A percentile compares a stretch with the other conserved stretches of the same genome.
Conservation (phyloP, 2,888 invertebrate species). For the Catocala sponsa region DNA sequence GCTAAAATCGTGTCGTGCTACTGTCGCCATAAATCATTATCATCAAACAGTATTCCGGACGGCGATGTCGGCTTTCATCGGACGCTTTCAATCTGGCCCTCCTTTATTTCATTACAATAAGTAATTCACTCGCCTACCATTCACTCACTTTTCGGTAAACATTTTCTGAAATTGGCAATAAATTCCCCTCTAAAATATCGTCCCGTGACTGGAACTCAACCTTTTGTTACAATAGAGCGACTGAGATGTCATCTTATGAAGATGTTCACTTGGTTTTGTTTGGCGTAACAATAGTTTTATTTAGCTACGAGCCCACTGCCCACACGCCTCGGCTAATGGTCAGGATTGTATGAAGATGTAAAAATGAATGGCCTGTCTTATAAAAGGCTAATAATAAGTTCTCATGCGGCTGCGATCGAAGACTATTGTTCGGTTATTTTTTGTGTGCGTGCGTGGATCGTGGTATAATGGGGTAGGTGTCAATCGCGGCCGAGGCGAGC, state of each 20-base stretch:
- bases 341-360: slow-evolving; percentile 85
- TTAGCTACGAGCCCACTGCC: slow-evolving; percentile 85
- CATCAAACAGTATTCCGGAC: slow-evolving; percentile 77
- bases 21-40: slow-evolving; percentile 86
- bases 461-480: slow-evolving; percentile 85
- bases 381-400: slow-evolving; percentile 86
- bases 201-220: slow-evolving; percentile 66
- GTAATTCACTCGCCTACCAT: slow-evolving; percentile 84
- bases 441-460: slow-evolving; percentile 66
- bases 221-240: slow-evolving; percentile 75
- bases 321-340: slow-evolving; percentile 86
- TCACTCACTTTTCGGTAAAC: slow-evolving; percentile 84
- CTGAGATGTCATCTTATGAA: slow-evolving; percentile 79
- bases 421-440: slow-evolving; percentile 82
- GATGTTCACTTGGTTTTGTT: slow-evolving; percentile 87
- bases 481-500: slow-evolving; percentile 74
- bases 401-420: slow-evolving; percentile 82
- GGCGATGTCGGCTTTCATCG: slow-evolving; percentile 80
- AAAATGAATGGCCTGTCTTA: slow-evolving; percentile 81
- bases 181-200: slow-evolving; percentile 82
- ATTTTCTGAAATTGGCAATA: slow-evolving; percentile 86
- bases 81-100: slow-evolving; percentile 84
- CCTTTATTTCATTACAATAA: slow-evolving; percentile 87
- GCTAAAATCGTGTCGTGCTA: slow-evolving; percentile 80
- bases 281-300: slow-evolving; percentile 86